These are phyloP conservation scores for Colaptes auratus DNA, from an alignment of 2,113 vertebrate species.

Conservation along the genomic window DNA sequence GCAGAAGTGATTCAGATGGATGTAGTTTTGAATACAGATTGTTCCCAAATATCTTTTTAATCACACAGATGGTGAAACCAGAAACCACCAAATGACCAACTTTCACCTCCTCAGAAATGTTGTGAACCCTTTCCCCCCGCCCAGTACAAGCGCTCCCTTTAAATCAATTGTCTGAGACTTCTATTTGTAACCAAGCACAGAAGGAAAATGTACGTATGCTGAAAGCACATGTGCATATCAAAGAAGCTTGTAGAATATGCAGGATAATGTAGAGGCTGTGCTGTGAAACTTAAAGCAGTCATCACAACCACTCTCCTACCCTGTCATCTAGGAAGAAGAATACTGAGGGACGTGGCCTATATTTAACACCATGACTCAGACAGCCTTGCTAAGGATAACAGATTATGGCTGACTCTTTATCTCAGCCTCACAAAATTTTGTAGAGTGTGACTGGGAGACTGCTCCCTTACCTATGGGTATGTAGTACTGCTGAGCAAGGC, in stretches of 20 bases:
- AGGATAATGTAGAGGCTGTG: not conserved
- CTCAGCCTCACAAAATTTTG: not conserved
- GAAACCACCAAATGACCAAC: not conserved
- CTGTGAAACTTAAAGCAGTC: not conserved
- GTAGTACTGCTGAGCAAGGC: not conserved
- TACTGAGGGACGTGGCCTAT: not conserved
- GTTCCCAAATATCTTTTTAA: not conserved
- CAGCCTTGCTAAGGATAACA: not conserved
- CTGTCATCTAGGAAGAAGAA: not conserved
- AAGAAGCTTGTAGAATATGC: not conserved
- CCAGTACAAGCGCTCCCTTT: not conserved
- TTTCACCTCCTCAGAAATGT: not conserved
- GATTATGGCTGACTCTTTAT: not conserved
- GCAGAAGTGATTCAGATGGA: not conserved
- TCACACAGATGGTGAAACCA: not conserved
- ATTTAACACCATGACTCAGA: constrained; percentile 5
- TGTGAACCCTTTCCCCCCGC: not conserved
- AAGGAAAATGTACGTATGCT: not conserved
- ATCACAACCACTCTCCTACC: not conserved
- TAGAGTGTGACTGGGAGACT: not conserved
- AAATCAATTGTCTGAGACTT: not conserved
- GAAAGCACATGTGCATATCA: not conserved
- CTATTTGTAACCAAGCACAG: not conserved
- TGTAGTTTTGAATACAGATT: not conserved
- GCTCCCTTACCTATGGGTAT: not conserved